Percentiles rank a stretch among this genome's conserved stretches.
Conservation (phyloP, 2,797 vertebrate genomes). For the Craterocephalus amniculus region DNA sequence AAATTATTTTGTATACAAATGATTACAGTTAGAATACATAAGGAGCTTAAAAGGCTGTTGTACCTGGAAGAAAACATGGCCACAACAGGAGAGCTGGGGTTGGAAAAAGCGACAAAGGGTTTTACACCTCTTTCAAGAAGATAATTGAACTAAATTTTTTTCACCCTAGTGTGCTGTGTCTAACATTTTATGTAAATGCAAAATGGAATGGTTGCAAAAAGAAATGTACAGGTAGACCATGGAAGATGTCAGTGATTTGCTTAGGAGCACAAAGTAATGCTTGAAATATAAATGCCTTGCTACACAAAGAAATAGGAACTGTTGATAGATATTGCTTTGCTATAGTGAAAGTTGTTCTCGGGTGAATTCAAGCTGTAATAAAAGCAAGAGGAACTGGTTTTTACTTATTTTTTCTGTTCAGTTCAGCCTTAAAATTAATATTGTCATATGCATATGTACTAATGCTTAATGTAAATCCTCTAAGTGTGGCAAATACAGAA, state of each 20-base stretch:
- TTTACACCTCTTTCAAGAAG: neutral
- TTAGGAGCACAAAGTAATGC: too few species aligned
- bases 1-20: neutral
- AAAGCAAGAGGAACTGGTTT: neutral
- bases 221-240: too few species aligned
- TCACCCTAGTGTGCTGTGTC: too few species aligned
- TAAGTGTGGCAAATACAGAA: too few species aligned
- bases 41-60: neutral
- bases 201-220: too few species aligned
- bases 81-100: neutral
- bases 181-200: too few species aligned
- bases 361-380: neutral
- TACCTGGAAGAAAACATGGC: neutral
- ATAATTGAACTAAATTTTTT: neutral
- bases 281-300: too few species aligned
- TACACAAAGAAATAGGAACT: neutral
- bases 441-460: neutral
- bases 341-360: neutral
- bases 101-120: neutral
- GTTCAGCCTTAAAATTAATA: neutral
- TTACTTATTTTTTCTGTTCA: neutral
- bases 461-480: neutral
- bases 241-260: too few species aligned
- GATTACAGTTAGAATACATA: neutral
- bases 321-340: neutral